Evolutionary conservation across 2,797 vertebrate species (phyloP), one percentile per base, ranked within the genome.

Genomic region (Diplodus puntazzo): DNA sequence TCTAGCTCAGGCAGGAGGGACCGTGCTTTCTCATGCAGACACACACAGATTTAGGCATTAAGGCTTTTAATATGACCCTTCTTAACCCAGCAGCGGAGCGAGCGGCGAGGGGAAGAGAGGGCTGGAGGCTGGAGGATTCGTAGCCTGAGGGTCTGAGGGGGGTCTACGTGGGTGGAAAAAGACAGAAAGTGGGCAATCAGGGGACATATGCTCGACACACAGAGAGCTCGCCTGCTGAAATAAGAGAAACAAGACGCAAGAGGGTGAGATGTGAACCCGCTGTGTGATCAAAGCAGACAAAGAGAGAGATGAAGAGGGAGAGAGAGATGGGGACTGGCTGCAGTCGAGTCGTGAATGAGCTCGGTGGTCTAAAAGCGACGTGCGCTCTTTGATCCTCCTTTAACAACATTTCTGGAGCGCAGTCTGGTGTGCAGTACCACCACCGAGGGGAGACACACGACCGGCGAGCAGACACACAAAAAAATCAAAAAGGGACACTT

Each of bases 41-140:
- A 39, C 66, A 73, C 74, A 81, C 53, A 73, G 46, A 83, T 81
- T 87, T 82, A 67, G 75, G 89, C 86, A 91, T 90, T 87, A 79
- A 74, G 78, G 81, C 91, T 94, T 93, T 93, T 93, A 86, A 94
- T 91, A 80, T 91, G 93, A 95, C 94, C 95, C 92, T 90, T 87
- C 87, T 94, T 95, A 95, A 96, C 94, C 94, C 87, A 79, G 55
- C 63, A 62, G 87, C 70, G 77, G 70, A 82, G 61, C 59, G 20
- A 88, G 85, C 84, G 73, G 77, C 3, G 2, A 83, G 65, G 79
- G 68, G 80, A 63, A 61, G 59, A 77, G 75, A 75, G 73, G 63
- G 77, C 50, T 83, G 75, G 53, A 63, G 75, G 69, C 69, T 66
- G 50, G 80, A 67, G 53, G 74, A 81, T 85, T 75, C 8, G 34